A percentile compares a stretch with the other conserved stretches of the same genome.
These are phyloP conservation scores for Cyphomyrmex costatus DNA, from an alignment of 1,140 invertebrate genomes.

Conservation along the genomic window DNA sequence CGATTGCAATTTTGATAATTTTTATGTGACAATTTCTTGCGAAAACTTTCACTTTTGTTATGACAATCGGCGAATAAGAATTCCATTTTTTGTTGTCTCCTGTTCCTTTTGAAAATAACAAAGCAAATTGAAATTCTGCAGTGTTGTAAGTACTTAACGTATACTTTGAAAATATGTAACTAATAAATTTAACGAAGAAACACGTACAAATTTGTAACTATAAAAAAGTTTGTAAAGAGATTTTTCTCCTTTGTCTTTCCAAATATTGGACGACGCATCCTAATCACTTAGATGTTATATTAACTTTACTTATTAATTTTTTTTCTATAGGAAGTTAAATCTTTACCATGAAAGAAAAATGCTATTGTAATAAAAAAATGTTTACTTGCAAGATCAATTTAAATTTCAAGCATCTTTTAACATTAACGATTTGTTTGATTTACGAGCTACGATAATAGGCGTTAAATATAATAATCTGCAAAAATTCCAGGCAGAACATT, in stretches of 20 bases:
- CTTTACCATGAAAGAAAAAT: not conserved
- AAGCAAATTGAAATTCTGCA: not conserved
- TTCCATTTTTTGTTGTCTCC: not conserved
- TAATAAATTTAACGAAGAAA: conserved; percentile 9
- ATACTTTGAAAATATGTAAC: not conserved
- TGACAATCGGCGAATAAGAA: not conserved
- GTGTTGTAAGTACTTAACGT: not conserved
- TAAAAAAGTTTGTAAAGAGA: not conserved
- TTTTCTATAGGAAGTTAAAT: not conserved
- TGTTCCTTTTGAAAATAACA: not conserved
- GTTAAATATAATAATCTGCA: not conserved
- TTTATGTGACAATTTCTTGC: not conserved
- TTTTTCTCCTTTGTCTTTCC: not conserved
- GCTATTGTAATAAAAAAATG: not conserved
- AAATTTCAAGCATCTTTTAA: not conserved
- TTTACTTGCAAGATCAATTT: not conserved
- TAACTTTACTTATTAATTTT: not conserved
- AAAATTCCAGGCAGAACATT: not conserved
- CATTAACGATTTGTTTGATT: conserved; percentile 16
- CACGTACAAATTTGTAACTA: not conserved
- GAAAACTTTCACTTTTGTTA: not conserved
- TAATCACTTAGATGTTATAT: not conserved
- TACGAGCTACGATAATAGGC: not conserved
- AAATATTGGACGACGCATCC: not conserved
- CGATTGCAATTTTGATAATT: not conserved